These are phyloP conservation scores for Myopa tessellatipennis DNA, from an alignment of 2,888 invertebrate genomes.

Conservation along the genomic window DNA sequence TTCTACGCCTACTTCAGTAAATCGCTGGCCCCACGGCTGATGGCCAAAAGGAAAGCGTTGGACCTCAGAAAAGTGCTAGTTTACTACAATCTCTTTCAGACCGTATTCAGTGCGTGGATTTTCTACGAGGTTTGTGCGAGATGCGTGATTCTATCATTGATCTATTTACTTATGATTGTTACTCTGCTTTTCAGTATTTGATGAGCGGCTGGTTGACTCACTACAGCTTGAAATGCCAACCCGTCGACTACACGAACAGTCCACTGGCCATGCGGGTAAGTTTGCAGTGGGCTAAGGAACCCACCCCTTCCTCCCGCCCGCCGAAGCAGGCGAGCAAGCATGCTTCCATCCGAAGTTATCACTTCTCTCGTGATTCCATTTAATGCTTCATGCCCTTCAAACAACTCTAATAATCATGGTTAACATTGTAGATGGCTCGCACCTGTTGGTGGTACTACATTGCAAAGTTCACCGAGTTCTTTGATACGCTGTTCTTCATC, in stretches of 20 bases:
- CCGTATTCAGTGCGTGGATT: constrained; percentile 89
- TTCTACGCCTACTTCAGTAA: constrained; percentile 86
- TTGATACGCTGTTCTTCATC: constrained; percentile 97
- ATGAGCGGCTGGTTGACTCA: constrained; percentile 81
- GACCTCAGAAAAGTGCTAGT: constrained; percentile 83
- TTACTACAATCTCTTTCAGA: constrained; percentile 90
- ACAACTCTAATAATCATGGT: constrained; percentile 47
- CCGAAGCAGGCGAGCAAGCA: background rate
- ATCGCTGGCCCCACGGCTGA: constrained; percentile 84
- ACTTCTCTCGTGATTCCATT: background rate
- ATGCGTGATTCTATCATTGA: background rate
- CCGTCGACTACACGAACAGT: constrained; percentile 84
- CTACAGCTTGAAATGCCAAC: constrained; percentile 86
- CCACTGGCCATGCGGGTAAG: constrained; percentile 79
- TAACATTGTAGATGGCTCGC: constrained; percentile 80
- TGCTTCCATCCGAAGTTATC: background rate
- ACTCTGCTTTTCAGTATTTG: constrained; percentile 69
- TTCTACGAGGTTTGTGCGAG: constrained; percentile 84
- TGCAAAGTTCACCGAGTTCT: constrained; percentile 96
- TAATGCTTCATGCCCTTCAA: constrained; percentile 38
- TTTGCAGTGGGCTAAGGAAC: constrained; percentile 42
- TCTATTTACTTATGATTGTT: background rate
- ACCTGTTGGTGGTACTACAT: constrained; percentile 98
- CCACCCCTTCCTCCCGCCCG: background rate
- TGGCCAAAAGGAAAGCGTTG: constrained; percentile 91